A percentile compares a stretch with the other conserved stretches of the same genome.
These are phyloP conservation scores for Diplazon laetatorius DNA, from an alignment of 2,888 invertebrate species.

Conservation along the genomic window DNA sequence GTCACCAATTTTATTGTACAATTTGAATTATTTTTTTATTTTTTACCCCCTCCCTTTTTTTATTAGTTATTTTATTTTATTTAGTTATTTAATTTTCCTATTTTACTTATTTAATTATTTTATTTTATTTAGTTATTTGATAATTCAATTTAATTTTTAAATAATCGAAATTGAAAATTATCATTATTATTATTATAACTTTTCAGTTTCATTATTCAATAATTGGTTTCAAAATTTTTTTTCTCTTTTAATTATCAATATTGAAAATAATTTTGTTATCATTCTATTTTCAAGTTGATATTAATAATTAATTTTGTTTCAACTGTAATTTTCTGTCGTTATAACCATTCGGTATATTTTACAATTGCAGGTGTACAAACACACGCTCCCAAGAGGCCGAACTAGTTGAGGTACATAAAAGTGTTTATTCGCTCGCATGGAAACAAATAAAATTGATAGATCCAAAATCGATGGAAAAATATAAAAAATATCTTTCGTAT, in stretches of 20 bases:
- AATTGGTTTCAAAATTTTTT: too few species aligned
- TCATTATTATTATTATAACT: neutral
- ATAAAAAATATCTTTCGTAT: too few species aligned
- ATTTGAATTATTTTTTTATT: neutral
- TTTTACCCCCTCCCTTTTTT: neutral
- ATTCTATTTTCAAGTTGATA: conserved; percentile 11
- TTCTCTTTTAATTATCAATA: too few species aligned
- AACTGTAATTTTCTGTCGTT: conserved; percentile 68
- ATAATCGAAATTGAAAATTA: too few species aligned
- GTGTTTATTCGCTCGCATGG: neutral
- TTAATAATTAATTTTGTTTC: neutral
- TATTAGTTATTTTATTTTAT: too few species aligned
- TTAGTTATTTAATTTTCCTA: too few species aligned
- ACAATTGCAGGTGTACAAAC: conserved; percentile 70
- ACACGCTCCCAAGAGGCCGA: conserved; percentile 76
- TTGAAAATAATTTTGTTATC: too few species aligned
- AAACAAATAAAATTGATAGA: neutral
- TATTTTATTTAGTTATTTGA: too few species aligned
- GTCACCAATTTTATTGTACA: conserved; percentile 23
- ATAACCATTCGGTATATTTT: conserved; percentile 65
- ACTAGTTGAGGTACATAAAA: conserved; percentile 75
- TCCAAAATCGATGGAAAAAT: neutral
- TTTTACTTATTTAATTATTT: too few species aligned
- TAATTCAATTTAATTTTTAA: too few species aligned
- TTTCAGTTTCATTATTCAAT: neutral